phyloP scores from a whole-genome alignment of 92 coral and sea anemone genomes.

The Porites divaricata region DNA sequence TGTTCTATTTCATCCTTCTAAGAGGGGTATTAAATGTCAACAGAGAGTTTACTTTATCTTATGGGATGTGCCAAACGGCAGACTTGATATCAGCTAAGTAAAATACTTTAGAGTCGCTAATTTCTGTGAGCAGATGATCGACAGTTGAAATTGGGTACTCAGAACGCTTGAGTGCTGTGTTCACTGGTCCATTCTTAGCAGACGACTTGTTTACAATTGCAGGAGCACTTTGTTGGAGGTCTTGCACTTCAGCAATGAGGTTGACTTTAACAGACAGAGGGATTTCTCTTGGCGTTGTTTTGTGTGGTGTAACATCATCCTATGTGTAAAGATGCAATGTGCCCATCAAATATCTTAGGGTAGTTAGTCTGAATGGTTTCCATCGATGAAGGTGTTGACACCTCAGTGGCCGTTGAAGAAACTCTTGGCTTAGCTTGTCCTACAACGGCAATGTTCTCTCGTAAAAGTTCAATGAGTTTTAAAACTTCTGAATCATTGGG shows the following conservation, averaged over 20 bases:
- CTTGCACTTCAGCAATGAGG: slow-evolving; percentile 22
- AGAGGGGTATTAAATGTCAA: slow-evolving; percentile 17
- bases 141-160: slow-evolving; percentile 45
- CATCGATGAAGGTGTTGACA: slow-evolving; percentile 16
- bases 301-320: slow-evolving; percentile 8
- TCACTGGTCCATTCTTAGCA: slow-evolving; percentile 30
- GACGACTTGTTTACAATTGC: slow-evolving; percentile 40
- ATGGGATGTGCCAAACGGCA: slow-evolving; percentile 20
- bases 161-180: not conserved
- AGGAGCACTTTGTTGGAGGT: slow-evolving; percentile 33
- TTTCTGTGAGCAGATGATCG: not conserved
- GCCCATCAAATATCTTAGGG: slow-evolving; percentile 33
- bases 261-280: slow-evolving; percentile 14
- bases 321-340: slow-evolving; percentile 33
- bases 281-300: not conserved
- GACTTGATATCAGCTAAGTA: slow-evolving; percentile 11
- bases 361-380: slow-evolving; percentile 7
- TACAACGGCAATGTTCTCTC: slow-evolving; percentile 22
- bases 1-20: slow-evolving; percentile 36
- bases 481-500: not conserved
- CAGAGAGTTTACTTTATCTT: no score
- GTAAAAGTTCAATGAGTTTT: slow-evolving; percentile 24
- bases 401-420: not conserved
- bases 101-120: not conserved
- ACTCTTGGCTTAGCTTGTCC: slow-evolving; percentile 9